Evolutionary conservation across 2,888 invertebrate genomes (phyloP), one percentile per base, ranked within the genome.

Genomic region (Galerucella pusilla): DNA sequence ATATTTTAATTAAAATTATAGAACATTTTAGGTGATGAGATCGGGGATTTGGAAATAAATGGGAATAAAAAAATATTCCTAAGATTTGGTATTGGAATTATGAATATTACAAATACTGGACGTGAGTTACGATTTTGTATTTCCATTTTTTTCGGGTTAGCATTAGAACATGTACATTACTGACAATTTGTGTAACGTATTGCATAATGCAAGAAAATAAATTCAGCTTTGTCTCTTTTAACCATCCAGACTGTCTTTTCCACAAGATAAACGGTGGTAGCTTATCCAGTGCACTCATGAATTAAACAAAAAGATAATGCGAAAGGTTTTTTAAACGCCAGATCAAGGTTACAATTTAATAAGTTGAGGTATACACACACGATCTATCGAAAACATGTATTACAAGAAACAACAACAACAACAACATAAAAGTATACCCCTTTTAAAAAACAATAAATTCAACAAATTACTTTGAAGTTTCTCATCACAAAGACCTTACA

Each of bases 1-100:
- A 65, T 65, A 65, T 65, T 65, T 65, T 65, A 65, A 65, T 20
- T 46, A 65, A 49, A 65, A 16, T n/a, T 45, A n/a, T 35, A n/a
- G 59, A 20, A 12, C 1, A 60, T 42, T 63, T 63, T n/a, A 63
- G n/a, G 42, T 46, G 64, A 65, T 65, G 64, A 46, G 46, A 65
- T 49, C 16, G 64, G 64, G 64, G 64, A 65, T 65, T 16, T 9
- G 46, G 12, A 45, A 64, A 46, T 46, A 65, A 65, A 65, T 65
- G 7, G 10, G 2, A 14, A 5, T 6, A 6, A 35, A 35, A 35
- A 35, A 35, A 42, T 5, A 9, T 9, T 42, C 1, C 9, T 2
- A 42, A 7, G 35, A 42, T 42, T 42, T 42, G 35, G 35, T 42
- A 6, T 42, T 7, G 35, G 35, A 42, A 42, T 42, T 42, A 7